phyloP scores from a whole-genome alignment of 2,797 vertebrate species.

The Microtus agrestis region DNA sequence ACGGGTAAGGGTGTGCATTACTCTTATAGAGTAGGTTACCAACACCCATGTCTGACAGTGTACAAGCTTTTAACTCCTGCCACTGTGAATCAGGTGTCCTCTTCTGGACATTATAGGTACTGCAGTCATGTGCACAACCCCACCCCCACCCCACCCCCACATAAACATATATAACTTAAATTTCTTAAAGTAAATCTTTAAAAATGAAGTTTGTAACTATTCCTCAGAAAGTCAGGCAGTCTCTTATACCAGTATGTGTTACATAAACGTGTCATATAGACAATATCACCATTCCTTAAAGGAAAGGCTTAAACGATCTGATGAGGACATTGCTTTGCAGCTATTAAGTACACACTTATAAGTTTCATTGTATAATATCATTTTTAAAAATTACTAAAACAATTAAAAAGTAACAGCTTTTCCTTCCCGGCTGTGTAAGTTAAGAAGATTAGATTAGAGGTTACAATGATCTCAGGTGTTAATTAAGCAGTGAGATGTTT shows the following conservation, averaged over 20 bases:
- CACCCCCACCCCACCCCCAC: background rate
- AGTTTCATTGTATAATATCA: background rate
- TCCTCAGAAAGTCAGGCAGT: background rate
- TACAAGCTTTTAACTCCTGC: background rate
- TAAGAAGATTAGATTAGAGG: background rate
- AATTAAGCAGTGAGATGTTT: constrained; percentile 13
- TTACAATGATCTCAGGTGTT: background rate
- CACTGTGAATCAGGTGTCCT: background rate
- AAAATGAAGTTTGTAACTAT: background rate
- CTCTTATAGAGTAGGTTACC: background rate
- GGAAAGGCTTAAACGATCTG: background rate
- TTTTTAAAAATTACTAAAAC: constrained; percentile 11
- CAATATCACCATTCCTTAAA: background rate
- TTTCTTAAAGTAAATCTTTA: background rate
- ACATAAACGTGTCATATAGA: background rate
- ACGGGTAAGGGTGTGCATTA: background rate
- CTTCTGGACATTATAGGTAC: background rate
- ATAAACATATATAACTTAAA: background rate
- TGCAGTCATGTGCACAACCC: background rate
- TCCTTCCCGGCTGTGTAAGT: background rate
- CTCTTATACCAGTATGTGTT: background rate
- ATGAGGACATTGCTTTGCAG: background rate
- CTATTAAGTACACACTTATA: background rate
- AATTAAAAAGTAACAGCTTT: background rate
- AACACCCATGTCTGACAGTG: background rate